Base-by-base conservation (phyloP, 2,797 vertebrate species). In the Dermochelys coriacea region DNA sequence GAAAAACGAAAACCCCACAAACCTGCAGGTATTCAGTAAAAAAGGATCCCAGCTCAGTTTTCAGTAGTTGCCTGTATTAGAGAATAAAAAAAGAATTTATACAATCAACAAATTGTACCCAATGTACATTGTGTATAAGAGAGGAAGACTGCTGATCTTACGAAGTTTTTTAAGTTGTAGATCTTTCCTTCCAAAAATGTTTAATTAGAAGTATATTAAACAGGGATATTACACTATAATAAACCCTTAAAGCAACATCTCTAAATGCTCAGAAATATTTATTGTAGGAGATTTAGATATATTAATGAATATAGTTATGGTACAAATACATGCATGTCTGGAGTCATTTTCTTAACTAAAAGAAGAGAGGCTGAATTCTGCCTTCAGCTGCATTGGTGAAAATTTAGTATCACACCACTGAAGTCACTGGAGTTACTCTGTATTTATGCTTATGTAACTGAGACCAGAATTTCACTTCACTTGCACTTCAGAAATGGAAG, bases 1-100 rank as follows among this genome's bases (percentile, higher is more conserved):
- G 49, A 90, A 95, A 84, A 90, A 68, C 45, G 47, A 75, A 80
- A 54, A 31, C n/a, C 23, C 90, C 80, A 88, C 93, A 93, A 98
- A 99, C 99, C 99, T 99, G 99, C 82, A 99, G 98, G 97, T 99
- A 99, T 94, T 99, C 99, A 0, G 99, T 99, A 97, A 99, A 99
- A 98, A 99, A 99, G 51, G 99, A 99, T 95, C 99, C 99, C 97
- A 99, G 98, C 97, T 99, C 99, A 0, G 99, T 99, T 98, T 99
- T 99, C 97, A 99, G 95, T 95, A 99, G 98, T 95, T 99, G 99
- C 97, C 99, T 99, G 96, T 37, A 94, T 91, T 45, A 91, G 95
- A 41, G n/a, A 95, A 41, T 41, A 91, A 87, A 57, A 88, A 84
- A 93, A 93, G 45, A 79, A 87, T 54, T 41, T 85, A 47, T 57